These are phyloP conservation scores for Acomys russatus DNA, from an alignment of 2,797 vertebrate species.

Conservation along the genomic window DNA sequence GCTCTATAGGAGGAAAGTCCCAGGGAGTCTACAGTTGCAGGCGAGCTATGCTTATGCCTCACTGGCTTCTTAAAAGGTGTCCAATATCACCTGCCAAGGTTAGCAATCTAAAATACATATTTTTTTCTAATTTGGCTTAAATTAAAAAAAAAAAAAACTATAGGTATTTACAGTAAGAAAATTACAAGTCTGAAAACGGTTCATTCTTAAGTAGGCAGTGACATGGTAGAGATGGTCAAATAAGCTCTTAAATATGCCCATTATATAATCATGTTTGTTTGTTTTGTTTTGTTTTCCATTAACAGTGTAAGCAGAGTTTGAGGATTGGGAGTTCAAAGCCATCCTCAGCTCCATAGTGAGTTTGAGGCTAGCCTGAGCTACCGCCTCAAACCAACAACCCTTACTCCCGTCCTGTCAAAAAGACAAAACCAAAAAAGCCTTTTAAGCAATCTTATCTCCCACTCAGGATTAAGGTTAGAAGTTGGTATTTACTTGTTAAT, in stretches of 20 bases:
- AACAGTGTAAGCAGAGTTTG: neutral
- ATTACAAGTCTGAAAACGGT: neutral
- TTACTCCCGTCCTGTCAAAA: too few relatives aligned
- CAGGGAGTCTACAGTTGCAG: neutral
- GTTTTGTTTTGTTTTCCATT: neutral
- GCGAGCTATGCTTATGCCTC: neutral
- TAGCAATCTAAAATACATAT: neutral
- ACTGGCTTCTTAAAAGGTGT: neutral
- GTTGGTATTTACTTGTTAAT: conserved; percentile 11
- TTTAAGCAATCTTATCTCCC: neutral
- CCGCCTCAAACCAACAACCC: neutral
- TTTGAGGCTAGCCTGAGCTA: neutral
- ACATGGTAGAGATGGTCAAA: neutral
- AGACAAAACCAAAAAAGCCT: too few relatives aligned
- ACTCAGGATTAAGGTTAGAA: neutral
- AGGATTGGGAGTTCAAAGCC: neutral
- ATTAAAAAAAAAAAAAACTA: neutral
- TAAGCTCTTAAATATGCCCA: neutral
- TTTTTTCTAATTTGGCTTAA: neutral
- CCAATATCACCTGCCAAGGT: neutral
- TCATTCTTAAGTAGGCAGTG: neutral
- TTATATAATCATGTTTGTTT: neutral
- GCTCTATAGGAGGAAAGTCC: neutral
- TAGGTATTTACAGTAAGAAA: neutral
- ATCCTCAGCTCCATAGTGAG: neutral